Evolutionary conservation across 2,113 vertebrate genomes (phyloP).

Genomic region (Callorhinus ursinus): DNA sequence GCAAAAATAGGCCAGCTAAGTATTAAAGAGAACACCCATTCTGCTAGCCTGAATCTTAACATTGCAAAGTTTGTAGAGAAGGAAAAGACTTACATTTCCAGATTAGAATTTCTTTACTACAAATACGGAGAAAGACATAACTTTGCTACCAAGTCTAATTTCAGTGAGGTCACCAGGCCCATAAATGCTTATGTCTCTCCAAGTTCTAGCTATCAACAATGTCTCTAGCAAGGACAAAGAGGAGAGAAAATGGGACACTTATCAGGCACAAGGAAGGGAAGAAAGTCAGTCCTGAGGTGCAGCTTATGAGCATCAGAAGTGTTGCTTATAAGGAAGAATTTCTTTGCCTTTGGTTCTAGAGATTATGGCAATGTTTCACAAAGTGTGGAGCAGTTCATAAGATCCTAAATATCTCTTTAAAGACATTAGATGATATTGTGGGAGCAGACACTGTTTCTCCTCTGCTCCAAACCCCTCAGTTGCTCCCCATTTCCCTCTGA

Average conservation of each 20-base stretch:
- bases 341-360: neutral
- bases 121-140: neutral
- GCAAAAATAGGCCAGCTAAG: rapidly evolving
- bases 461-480: neutral
- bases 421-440: neutral
- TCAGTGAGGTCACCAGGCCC: neutral
- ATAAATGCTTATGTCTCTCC: neutral
- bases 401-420: neutral
- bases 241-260: neutral
- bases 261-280: neutral
- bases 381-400: neutral
- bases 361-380: neutral
- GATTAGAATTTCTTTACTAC: neutral
- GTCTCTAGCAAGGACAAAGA: neutral
- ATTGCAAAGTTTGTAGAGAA: neutral
- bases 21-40: neutral
- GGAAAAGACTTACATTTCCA: neutral
- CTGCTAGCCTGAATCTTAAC: neutral
- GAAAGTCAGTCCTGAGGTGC: neutral
- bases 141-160: neutral
- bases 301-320: neutral
- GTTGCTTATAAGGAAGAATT: neutral
- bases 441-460: neutral
- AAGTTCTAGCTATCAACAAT: neutral
- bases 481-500: neutral